Evolutionary conservation across 2,797 vertebrate genomes (phyloP).

Genomic region (Pseudochromis fuscus): DNA sequence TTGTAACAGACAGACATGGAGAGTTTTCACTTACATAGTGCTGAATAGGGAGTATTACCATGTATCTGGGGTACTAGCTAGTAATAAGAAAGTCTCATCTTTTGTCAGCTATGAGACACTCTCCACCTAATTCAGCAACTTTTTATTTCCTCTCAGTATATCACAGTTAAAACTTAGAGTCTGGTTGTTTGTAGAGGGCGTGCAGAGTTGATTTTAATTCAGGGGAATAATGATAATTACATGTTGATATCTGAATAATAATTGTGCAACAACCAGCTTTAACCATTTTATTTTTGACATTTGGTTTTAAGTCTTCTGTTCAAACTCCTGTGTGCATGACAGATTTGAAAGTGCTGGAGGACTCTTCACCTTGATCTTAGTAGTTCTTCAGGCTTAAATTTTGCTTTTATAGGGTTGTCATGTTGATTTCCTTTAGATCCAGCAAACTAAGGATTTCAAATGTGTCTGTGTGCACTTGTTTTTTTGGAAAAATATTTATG

Average conservation of each 20-base stretch:
- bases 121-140: conserved; percentile 4
- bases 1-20: conserved; percentile 13
- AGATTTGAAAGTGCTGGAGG: not conserved
- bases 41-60: conserved; percentile 1
- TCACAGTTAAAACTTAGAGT: not conserved
- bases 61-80: conserved; percentile 14
- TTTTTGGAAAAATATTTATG: not conserved
- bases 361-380: not conserved
- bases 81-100: conserved; percentile 28
- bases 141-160: not conserved
- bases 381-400: not conserved
- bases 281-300: not conserved
- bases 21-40: conserved; percentile 4
- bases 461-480: not conserved
- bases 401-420: not conserved
- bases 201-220: not conserved
- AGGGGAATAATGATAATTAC: not conserved
- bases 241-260: not conserved
- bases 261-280: not conserved
- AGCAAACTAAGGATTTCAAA: not conserved
- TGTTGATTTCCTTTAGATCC: conserved; percentile 5
- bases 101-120: conserved; percentile 23
- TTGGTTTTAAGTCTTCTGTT: conserved; percentile 13
- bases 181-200: not conserved
- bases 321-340: not conserved